A percentile compares a stretch with the other conserved stretches of the same genome.
These are phyloP conservation scores for Myripristis jacobus DNA, from an alignment of 2,797 vertebrate genomes.

Conservation along the genomic window DNA sequence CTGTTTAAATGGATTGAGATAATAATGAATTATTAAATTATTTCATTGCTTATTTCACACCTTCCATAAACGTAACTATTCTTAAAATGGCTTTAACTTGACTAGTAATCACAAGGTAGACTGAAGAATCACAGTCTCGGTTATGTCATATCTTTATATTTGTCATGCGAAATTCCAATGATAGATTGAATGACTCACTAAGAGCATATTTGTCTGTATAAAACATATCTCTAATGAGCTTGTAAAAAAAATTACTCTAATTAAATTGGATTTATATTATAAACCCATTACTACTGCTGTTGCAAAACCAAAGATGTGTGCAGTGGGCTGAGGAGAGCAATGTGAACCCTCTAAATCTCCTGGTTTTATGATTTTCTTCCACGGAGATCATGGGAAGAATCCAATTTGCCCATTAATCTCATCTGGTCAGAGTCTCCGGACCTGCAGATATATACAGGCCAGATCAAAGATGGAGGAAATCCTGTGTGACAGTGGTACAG, in stretches of 20 bases:
- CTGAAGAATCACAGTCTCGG: too few species aligned
- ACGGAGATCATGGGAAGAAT: conserved; percentile 76
- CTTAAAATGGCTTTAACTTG: too few species aligned
- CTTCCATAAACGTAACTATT: too few species aligned
- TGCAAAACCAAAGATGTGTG: conserved; percentile 47
- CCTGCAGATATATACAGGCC: conserved; percentile 57
- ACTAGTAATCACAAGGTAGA: too few species aligned
- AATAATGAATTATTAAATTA: too few species aligned
- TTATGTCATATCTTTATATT: too few species aligned
- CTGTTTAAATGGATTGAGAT: too few species aligned
- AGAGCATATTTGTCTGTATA: too few species aligned
- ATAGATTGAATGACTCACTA: too few species aligned
- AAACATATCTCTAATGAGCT: conserved; percentile 11
- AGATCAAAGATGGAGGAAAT: conserved; percentile 84
- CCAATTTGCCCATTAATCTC: conserved; percentile 80
- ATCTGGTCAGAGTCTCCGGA: conserved; percentile 67
- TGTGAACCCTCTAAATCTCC: conserved; percentile 38
- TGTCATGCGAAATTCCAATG: too few species aligned
- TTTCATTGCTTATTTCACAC: too few species aligned
- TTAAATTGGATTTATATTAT: conserved; percentile 44
- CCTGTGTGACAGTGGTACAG: conserved; percentile 72
- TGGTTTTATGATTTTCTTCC: conserved; percentile 72
- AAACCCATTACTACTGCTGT: not conserved
- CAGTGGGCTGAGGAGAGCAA: conserved; percentile 28
- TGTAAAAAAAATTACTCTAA: conserved; percentile 25